Evolutionary conservation across 2,888 invertebrate species (phyloP).

Genomic region (Scrobipalpa costella): DNA sequence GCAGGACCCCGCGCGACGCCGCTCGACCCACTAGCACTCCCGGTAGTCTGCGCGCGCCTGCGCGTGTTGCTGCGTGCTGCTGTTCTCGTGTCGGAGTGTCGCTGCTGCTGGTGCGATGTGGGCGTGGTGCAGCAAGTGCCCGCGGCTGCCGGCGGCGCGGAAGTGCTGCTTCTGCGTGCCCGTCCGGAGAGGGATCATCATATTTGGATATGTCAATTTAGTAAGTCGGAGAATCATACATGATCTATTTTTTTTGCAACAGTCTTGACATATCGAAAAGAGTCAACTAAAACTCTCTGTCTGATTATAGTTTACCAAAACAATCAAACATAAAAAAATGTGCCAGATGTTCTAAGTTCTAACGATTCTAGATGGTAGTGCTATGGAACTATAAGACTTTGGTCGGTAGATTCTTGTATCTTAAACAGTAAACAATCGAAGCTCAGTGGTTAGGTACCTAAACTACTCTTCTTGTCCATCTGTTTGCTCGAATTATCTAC

Average conservation of each 20-base stretch:
- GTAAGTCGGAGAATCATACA: constrained; percentile 45
- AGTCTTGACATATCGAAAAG: not conserved
- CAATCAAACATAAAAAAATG: too few relatives aligned
- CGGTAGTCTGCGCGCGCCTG: not conserved
- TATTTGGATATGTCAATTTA: constrained; percentile 64
- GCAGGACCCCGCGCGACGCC: not conserved
- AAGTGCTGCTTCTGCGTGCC: constrained; percentile 67
- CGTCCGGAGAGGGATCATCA: constrained; percentile 55
- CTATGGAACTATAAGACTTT: too few relatives aligned
- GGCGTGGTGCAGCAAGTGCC: constrained; percentile 40
- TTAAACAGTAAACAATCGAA: too few relatives aligned
- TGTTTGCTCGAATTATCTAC: too few relatives aligned
- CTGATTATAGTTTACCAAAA: too few relatives aligned
- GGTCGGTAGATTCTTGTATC: too few relatives aligned
- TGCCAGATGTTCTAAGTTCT: too few relatives aligned
- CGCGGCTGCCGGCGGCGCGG: constrained; percentile 46
- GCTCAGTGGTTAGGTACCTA: too few relatives aligned
- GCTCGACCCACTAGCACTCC: not conserved
- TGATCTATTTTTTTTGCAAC: not conserved
- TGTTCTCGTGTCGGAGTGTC: not conserved
- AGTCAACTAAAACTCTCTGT: too few relatives aligned
- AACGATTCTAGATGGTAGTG: too few relatives aligned
- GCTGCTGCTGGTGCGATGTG: not conserved
- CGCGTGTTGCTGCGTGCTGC: not conserved
- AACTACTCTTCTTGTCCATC: too few relatives aligned